These are phyloP conservation scores for Balearica regulorum DNA, from an alignment of 2,797 vertebrate species.

Conservation along the genomic window DNA sequence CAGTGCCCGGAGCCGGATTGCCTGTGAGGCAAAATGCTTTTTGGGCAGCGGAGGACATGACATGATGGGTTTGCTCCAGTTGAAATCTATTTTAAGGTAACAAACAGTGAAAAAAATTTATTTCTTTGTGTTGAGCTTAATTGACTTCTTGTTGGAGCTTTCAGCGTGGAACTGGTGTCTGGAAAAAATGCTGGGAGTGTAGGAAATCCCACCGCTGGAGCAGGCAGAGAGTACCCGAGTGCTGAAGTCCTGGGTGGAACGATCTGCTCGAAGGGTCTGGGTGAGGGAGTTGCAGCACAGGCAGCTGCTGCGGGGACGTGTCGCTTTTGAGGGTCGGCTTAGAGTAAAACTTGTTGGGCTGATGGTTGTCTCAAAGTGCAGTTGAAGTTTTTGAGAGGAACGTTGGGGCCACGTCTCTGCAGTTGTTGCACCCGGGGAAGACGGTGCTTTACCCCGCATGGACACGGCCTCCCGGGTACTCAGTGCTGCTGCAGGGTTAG, in stretches of 20 bases:
- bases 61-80: not conserved
- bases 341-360: not conserved
- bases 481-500: not conserved
- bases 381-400: not conserved
- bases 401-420: not conserved
- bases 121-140: not conserved
- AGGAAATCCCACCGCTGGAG: not conserved
- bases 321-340: not conserved
- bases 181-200: not conserved
- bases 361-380: fast-evolving
- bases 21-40: not conserved
- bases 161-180: not conserved
- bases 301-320: not conserved
- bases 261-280: not conserved
- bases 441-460: fast-evolving
- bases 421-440: fast-evolving
- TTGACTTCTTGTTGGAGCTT: not conserved
- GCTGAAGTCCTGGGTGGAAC: not conserved
- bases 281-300: not conserved
- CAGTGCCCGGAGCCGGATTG: not conserved
- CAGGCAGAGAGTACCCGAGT: not conserved
- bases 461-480: fast-evolving
- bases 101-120: not conserved
- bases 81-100: not conserved
- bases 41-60: not conserved